These are phyloP conservation scores for Oligia strigilis DNA, from an alignment of 2,888 invertebrate species.

Conservation along the genomic window DNA sequence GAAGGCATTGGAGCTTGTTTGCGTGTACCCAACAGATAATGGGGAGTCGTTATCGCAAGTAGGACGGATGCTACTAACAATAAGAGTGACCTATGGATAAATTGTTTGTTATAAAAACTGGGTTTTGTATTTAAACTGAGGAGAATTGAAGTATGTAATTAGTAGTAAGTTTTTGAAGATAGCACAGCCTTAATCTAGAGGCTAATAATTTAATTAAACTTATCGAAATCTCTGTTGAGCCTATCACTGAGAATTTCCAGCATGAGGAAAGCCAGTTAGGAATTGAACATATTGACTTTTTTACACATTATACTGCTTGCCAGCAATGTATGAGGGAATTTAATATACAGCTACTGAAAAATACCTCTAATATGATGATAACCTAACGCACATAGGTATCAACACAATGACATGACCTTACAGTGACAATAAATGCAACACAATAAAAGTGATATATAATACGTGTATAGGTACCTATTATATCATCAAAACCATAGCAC, in stretches of 20 bases:
- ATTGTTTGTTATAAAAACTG: constrained; percentile 39
- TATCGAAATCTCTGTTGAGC: neutral
- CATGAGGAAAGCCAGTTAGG: neutral
- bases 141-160: constrained; percentile 14
- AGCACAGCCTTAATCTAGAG: neutral
- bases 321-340: neutral
- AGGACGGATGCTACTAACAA: constrained; percentile 59
- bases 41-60: constrained; percentile 70
- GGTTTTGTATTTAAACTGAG: constrained; percentile 3
- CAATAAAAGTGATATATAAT: constrained; percentile 53
- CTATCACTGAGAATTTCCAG: neutral
- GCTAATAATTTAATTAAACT: neutral
- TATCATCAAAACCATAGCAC: constrained; percentile 48
- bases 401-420: constrained; percentile 11
- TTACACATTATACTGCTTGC: neutral
- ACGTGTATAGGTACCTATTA: constrained; percentile 43
- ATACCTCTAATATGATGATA: neutral
- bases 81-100: constrained; percentile 56
- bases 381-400: neutral
- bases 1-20: constrained; percentile 83
- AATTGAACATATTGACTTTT: neutral
- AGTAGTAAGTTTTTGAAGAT: constrained; percentile 9
- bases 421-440: constrained; percentile 25
- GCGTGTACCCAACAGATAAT: constrained; percentile 76
- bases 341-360: neutral